These are phyloP conservation scores for Agriopis leucophaearia DNA, from an alignment of 2,888 invertebrate species.

Conservation along the genomic window DNA sequence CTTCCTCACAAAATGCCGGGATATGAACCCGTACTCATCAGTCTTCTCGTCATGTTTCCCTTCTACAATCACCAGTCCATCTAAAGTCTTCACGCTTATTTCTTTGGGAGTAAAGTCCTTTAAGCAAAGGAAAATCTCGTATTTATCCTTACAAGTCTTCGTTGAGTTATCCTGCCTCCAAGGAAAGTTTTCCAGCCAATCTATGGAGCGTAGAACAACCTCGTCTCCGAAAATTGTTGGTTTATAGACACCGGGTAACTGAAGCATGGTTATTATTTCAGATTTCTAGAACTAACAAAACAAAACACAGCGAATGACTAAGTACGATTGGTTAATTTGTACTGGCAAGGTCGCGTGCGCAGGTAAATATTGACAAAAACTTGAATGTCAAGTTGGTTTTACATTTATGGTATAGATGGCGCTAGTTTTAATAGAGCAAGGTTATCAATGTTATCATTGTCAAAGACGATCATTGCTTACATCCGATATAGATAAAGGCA, in stretches of 20 bases:
- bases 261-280: slow-evolving; percentile 33
- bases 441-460: slow-evolving; percentile 30
- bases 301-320: slow-evolving; percentile 9
- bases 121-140: slow-evolving; percentile 65
- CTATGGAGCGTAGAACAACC: slow-evolving; percentile 68
- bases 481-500: neutral
- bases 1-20: slow-evolving; percentile 67
- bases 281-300: slow-evolving; percentile 36
- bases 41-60: slow-evolving; percentile 72
- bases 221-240: slow-evolving; percentile 69
- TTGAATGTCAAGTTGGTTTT: slow-evolving; percentile 44
- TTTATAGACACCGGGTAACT: slow-evolving; percentile 44
- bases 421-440: slow-evolving; percentile 29
- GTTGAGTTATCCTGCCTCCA: slow-evolving; percentile 67
- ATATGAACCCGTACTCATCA: slow-evolving; percentile 68
- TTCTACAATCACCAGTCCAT: slow-evolving; percentile 66
- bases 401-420: slow-evolving; percentile 49
- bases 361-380: slow-evolving; percentile 28
- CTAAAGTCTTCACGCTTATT: slow-evolving; percentile 61
- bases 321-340: neutral
- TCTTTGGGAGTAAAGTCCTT: slow-evolving; percentile 70
- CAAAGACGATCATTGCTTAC: too few relatives aligned
- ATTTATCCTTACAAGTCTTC: slow-evolving; percentile 60
- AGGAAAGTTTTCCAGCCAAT: slow-evolving; percentile 74
- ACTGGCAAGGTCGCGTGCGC: slow-evolving; percentile 30